Conservation (phyloP, 2,888 invertebrate genomes). For the Pammene aurita region DNA sequence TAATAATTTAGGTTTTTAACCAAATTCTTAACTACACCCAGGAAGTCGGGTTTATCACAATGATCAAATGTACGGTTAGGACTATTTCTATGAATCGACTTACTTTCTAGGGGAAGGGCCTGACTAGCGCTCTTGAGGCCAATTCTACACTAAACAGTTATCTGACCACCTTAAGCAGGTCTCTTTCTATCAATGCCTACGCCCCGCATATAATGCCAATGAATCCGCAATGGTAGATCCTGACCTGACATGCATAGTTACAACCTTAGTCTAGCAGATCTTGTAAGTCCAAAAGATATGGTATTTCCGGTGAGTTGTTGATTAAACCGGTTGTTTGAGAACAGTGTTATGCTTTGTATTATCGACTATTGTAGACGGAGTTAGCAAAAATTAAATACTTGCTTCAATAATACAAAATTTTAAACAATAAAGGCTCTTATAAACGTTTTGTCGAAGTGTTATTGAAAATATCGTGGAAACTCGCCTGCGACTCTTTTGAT, state of each 20-base stretch:
- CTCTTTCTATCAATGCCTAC: not conserved
- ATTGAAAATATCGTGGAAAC: too few species aligned
- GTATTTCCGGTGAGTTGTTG: not conserved
- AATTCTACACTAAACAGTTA: constrained; percentile 23
- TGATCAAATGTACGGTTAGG: constrained; percentile 36
- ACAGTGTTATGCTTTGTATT: not conserved
- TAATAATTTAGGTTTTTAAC: constrained; percentile 58
- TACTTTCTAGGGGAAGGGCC: constrained; percentile 36
- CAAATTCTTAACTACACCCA: constrained; percentile 50
- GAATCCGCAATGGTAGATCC: not conserved
- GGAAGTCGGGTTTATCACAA: constrained; percentile 36
- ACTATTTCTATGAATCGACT: constrained; percentile 25
- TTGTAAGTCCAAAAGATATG: constrained; percentile 4
- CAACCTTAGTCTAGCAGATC: constrained; percentile 1
- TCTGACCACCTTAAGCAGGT: constrained; percentile 10
- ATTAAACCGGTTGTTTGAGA: constrained; percentile 9
- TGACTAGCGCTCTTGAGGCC: constrained; percentile 25
- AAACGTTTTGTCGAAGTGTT: too few species aligned
- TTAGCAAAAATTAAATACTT: not conserved
- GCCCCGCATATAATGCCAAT: constrained; percentile 6
- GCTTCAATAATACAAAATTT: too few species aligned
- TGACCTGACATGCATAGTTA: not conserved
- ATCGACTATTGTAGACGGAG: not conserved
- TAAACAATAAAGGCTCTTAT: too few species aligned
- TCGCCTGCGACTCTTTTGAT: not conserved